These are phyloP conservation scores for Drosophila tanythrix DNA, from an alignment of 2,888 invertebrate species.

Conservation along the genomic window DNA sequence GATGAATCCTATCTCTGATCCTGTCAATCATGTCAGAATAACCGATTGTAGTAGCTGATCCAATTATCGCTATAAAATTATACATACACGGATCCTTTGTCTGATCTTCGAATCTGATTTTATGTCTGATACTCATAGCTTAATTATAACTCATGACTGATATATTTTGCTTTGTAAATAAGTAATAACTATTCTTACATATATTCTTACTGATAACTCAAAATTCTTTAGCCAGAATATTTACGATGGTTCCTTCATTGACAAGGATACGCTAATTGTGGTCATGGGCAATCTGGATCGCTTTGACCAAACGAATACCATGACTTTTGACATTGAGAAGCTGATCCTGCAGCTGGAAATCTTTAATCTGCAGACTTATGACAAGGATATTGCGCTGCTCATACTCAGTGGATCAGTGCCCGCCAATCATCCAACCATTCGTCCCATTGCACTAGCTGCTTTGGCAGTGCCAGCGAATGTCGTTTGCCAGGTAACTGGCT, in stretches of 20 bases:
- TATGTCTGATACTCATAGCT: not conserved
- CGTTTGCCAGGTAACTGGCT: conserved; percentile 82
- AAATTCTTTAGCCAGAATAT: conserved; percentile 40
- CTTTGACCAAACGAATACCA: conserved; percentile 66
- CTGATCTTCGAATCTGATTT: not conserved
- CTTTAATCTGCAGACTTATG: conserved; percentile 69
- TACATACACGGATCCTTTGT: not conserved
- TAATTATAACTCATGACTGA: not conserved
- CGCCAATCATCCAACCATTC: conserved; percentile 73
- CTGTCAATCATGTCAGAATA: not conserved
- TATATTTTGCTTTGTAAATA: not conserved
- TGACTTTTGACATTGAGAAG: conserved; percentile 69
- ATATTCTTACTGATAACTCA: not conserved
- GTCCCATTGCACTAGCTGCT: conserved; percentile 70
- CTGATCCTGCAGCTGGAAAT: conserved; percentile 55
- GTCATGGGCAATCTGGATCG: conserved; percentile 84
- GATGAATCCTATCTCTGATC: not conserved
- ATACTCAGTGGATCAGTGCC: conserved; percentile 77
- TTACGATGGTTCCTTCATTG: conserved; percentile 63
- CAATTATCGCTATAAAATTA: not conserved
- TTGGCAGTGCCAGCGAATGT: conserved; percentile 46
- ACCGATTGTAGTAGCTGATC: not conserved
- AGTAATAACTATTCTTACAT: not conserved
- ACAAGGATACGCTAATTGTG: conserved; percentile 68
- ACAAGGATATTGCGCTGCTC: conserved; percentile 80